These are phyloP conservation scores for Pagrus major DNA, from an alignment of 2,113 vertebrate species.

Conservation along the genomic window DNA sequence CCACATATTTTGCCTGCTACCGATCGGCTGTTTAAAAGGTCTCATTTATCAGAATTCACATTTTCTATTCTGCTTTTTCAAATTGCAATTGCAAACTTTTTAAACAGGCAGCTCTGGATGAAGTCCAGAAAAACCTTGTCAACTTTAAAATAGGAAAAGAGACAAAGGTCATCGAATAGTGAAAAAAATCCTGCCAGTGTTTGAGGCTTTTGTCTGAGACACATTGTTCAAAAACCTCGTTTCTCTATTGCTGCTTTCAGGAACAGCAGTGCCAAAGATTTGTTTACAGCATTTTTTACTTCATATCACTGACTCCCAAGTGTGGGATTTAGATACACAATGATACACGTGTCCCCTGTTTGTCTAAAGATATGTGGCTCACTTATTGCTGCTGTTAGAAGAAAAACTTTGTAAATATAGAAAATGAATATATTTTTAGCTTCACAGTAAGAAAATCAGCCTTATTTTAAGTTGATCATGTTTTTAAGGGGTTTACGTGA, in stretches of 20 bases:
- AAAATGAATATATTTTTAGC: conserved; percentile 44
- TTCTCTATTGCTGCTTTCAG: neutral
- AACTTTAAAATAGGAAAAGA: neutral
- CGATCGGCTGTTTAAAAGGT: neutral
- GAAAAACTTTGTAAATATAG: conserved; percentile 57
- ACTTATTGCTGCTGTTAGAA: conserved; percentile 34
- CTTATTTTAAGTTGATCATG: neutral
- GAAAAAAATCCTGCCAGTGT: conserved; percentile 12
- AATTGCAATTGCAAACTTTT: neutral
- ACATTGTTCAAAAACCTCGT: neutral
- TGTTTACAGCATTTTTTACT: conserved; percentile 1
- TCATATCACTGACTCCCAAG: neutral
- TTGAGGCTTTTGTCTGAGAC: neutral
- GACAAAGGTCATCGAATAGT: neutral
- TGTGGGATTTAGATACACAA: conserved; percentile 21
- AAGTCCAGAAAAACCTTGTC: neutral
- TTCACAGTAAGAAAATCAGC: neutral
- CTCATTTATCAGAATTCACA: neutral
- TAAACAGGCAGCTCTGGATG: conserved; percentile 27
- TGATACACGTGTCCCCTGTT: neutral
- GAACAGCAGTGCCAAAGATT: neutral
- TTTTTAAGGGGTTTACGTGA: neutral
- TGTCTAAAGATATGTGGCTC: conserved; percentile 20
- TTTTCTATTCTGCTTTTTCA: neutral
- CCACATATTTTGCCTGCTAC: conserved; percentile 5